Evolutionary conservation across 2,113 vertebrate species (phyloP).

Genomic region (Patagioenas fasciata): DNA sequence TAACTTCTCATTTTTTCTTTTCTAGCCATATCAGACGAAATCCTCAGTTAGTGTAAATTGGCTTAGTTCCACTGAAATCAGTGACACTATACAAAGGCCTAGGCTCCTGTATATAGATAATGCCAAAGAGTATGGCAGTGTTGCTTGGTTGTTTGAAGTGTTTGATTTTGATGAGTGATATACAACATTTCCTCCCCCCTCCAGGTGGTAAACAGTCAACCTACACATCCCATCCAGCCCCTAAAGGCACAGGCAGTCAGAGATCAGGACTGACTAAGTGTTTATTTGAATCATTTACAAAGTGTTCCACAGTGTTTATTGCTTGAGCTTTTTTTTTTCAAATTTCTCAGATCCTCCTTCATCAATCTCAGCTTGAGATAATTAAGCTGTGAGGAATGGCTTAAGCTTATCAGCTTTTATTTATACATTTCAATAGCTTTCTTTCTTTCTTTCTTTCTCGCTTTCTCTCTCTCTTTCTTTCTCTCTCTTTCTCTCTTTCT

Average conservation of each 20-base stretch:
- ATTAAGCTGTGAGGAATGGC: not conserved
- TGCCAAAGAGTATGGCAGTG: not conserved
- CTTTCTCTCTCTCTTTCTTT: too few species aligned
- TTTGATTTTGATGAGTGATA: not conserved
- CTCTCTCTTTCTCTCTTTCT: not conserved
- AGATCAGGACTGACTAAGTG: not conserved
- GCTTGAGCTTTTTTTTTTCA: not conserved
- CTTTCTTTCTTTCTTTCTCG: fast-evolving
- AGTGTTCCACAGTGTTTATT: not conserved
- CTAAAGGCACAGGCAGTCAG: not conserved
- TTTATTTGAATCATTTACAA: not conserved
- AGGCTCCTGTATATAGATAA: not conserved
- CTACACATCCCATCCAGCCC: not conserved
- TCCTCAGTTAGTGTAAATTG: not conserved
- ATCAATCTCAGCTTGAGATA: not conserved
- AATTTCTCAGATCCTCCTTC: not conserved
- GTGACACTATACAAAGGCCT: not conserved
- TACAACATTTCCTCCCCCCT: not conserved
- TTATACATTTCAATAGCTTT: not conserved
- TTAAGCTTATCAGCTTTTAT: not conserved
- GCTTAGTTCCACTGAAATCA: not conserved
- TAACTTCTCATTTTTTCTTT: not conserved
- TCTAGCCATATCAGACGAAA: not conserved
- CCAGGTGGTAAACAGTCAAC: not conserved
- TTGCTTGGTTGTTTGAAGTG: not conserved